phyloP scores from a whole-genome alignment of 2,888 invertebrate species.

The Mesochorus sp. region DNA sequence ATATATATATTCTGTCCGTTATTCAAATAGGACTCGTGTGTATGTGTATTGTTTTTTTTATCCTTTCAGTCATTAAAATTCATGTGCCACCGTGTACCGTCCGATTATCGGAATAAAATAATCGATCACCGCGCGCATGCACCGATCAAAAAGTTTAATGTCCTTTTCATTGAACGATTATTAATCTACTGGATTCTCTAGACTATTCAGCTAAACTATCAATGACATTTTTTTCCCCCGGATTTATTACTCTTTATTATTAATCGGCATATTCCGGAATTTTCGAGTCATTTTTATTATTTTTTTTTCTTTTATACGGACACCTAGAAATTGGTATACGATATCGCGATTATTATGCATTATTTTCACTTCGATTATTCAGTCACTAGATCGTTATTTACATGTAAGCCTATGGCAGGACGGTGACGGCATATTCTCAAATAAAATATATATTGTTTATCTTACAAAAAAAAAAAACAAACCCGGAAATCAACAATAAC shows the following conservation, averaged over 20 bases:
- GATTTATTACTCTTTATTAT: conserved; percentile 36
- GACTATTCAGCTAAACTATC: conserved; percentile 30
- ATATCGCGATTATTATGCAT: conserved; percentile 50
- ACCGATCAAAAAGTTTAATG: conserved; percentile 51
- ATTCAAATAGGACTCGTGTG: conserved; percentile 27
- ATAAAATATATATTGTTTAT: conserved; percentile 42
- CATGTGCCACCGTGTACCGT: conserved; percentile 39
- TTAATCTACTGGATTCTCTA: conserved; percentile 33
- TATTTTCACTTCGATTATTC: conserved; percentile 21
- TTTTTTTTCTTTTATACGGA: no score
- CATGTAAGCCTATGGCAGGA: conserved; percentile 61
- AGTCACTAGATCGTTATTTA: conserved; percentile 40
- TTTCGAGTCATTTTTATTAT: conserved; percentile 59
- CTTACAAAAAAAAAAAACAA: conserved; percentile 32
- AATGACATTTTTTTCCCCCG: conserved; percentile 32
- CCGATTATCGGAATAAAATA: conserved; percentile 22
- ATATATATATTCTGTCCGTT: conserved; percentile 51
- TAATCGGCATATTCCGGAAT: conserved; percentile 44
- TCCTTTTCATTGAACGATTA: conserved; percentile 41
- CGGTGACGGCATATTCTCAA: conserved; percentile 63
- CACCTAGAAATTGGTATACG: conserved; percentile 61
- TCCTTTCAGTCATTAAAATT: conserved; percentile 31
- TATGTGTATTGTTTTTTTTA: conserved; percentile 25
- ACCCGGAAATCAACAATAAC: conserved; percentile 24
- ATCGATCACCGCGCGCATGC: conserved; percentile 36